Conservation (phyloP, 2,113 vertebrate genomes). For the Grallaria varia region DNA sequence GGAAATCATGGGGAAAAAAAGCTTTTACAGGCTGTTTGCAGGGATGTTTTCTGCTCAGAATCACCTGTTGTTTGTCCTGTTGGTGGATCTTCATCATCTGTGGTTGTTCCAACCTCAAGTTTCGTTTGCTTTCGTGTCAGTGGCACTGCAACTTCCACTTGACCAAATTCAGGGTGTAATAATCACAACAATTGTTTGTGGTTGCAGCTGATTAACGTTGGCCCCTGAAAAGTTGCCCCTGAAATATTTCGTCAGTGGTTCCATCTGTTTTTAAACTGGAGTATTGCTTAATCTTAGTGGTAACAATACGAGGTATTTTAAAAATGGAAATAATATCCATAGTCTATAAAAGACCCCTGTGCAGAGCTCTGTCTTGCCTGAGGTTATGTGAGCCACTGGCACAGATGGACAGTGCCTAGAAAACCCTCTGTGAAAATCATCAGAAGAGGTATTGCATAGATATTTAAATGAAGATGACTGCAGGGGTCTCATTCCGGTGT, state of each 20-base stretch:
- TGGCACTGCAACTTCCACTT: not conserved
- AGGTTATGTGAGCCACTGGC: not conserved
- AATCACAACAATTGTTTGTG: not conserved
- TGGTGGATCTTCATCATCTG: too few relatives aligned
- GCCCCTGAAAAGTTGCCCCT: not conserved
- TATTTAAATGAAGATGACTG: not conserved
- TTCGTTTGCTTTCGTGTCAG: accelerated
- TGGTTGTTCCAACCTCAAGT: accelerated
- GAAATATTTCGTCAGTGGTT: not conserved
- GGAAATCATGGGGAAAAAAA: not conserved
- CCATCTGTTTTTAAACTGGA: not conserved
- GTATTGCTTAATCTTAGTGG: not conserved
- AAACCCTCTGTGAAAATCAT: not conserved
- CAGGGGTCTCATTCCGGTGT: not conserved
- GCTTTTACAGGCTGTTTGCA: accelerated
- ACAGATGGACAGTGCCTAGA: not conserved
- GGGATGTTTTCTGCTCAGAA: accelerated
- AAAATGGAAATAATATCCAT: not conserved
- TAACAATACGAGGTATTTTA: accelerated
- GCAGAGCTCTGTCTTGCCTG: not conserved
- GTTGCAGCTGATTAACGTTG: not conserved
- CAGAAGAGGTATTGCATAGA: not conserved
- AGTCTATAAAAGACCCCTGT: accelerated
- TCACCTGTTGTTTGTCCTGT: too few relatives aligned
- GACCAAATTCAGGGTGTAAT: not conserved